Base-by-base conservation (phyloP, 2,113 vertebrate genomes). In the Cephalophus harveyi region DNA sequence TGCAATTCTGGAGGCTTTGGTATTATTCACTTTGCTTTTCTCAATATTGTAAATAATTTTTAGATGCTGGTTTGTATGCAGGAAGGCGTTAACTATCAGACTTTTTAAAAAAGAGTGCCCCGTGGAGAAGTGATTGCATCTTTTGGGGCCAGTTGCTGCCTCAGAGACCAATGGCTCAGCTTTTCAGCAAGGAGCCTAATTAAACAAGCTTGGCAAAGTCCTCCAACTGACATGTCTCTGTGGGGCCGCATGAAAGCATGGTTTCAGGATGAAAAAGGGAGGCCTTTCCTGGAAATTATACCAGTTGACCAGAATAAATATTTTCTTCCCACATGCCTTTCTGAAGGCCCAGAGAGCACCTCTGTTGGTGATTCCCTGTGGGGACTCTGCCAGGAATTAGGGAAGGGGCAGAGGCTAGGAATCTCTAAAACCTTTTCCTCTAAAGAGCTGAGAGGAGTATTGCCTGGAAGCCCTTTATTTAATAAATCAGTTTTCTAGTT, bases 181-280 rank as follows among this genome's bases (percentile, higher is more conserved):
- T 89, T 97, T 95, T 97, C 93, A 96, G 95, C 90, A 92, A 93
- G 83, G 19, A 93, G 46, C 25, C 52, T 97, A 87, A 97, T 89
- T 87, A 74, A 89, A 84, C 15, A 83, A 64, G 21, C 21, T 62
- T 16, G 17, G 52, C 17, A 62, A 71, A 76, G 55, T 55, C 36
- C 57, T 59, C 46, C n/a, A 33, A 21, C 16, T 48, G 50, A 27
- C 14, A 8, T 52, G 62, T 50, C 50, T 54, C 87, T 36, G 21
- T 76, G 83, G 52, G 36, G 7, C 74, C 13, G 1, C 6, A 3
- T 90, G 76, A 85, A 54, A 36, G 60, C 25, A 12, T n/a, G 33
- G 36, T 46, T 95, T 94, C 33, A 57, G 78, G 21, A 3, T 8
- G 27, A 87, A 87, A 92, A 62, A 87, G 13, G n/a, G 52, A 95